phyloP scores from a whole-genome alignment of 2,888 invertebrate species.

The Galeruca laticollis region DNA sequence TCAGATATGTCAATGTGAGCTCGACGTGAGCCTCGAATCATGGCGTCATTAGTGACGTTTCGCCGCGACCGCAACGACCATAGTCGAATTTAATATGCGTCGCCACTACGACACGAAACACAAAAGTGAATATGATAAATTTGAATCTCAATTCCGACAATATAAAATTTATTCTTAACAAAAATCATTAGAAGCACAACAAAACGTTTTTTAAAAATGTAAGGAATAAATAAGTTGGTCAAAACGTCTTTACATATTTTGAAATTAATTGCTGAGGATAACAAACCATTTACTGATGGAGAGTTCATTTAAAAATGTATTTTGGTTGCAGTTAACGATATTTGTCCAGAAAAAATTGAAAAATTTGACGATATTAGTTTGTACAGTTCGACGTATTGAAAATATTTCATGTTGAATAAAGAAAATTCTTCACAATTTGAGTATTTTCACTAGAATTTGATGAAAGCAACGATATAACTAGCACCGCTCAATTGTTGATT shows the following conservation, averaged over 20 bases:
- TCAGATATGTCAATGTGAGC: too few relatives aligned
- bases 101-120: conserved; percentile 20
- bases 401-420: neutral
- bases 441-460: neutral
- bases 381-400: neutral
- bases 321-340: conserved; percentile 37
- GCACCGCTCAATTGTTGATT: too few relatives aligned
- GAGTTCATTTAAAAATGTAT: conserved; percentile 41
- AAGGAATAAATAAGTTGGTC: conserved; percentile 28
- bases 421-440: neutral
- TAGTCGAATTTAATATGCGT: conserved; percentile 20
- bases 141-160: conserved; percentile 38
- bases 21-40: too few relatives aligned
- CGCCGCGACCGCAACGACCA: too few relatives aligned
- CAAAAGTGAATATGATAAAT: conserved; percentile 31
- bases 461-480: neutral
- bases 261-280: conserved; percentile 36
- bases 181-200: too few relatives aligned
- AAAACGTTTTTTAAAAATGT: conserved; percentile 37
- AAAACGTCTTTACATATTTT: conserved; percentile 25
- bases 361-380: conserved; percentile 42
- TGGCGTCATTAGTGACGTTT: too few relatives aligned
- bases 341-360: conserved; percentile 38
- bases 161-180: conserved; percentile 34
- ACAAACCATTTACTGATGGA: conserved; percentile 41